Evolutionary conservation across 2,888 invertebrate genomes (phyloP), one percentile per base, ranked within the genome.

Genomic region (Ochropleura leucogaster): DNA sequence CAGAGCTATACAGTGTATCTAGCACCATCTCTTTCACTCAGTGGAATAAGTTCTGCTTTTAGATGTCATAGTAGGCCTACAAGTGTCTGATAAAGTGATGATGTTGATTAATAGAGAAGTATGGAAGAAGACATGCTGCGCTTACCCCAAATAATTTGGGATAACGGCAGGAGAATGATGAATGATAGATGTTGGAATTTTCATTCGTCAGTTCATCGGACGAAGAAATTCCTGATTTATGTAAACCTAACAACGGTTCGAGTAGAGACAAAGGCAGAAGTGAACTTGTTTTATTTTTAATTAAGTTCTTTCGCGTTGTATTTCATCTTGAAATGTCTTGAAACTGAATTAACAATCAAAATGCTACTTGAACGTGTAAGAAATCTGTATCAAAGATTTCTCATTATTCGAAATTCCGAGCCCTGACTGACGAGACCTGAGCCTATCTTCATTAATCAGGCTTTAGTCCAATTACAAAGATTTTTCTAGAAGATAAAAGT

Each of bases 391-490:
- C 12, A 40, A 42, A 53, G 14, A 4, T 8, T 16, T 12, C 68
- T 30, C 10, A 6, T 14, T 20, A 9, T n/a, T 14, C 18, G 8
- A 16, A 18, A 53, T 30, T 30, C 30, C 30, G 30, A 14, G 51
- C 5, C 10, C 47, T 16, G 30, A 7, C 16, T 49, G 53, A 47
- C 53, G 67, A 46, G 42, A 53, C 20, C 12, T 12, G 16, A 42
- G 53, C 49, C 20, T 16, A n/a, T 62, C 10, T 18, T 46, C 14
- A 62, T 76, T 62, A 42, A 47, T 62, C 40, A 60, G 46, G 8
- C 16, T 65, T 51, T 12, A 51, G 62, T 46, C 44, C 20, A 71
- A 77, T 77, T 47, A 53, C 7, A 12, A 60, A 40, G 4, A 42
- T 20, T 59, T 14, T 57, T 42, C 8, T 18, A 3, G 30, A 30